These are phyloP conservation scores for Lepidurus arcticus DNA, from an alignment of 1,140 invertebrate species.

Conservation along the genomic window DNA sequence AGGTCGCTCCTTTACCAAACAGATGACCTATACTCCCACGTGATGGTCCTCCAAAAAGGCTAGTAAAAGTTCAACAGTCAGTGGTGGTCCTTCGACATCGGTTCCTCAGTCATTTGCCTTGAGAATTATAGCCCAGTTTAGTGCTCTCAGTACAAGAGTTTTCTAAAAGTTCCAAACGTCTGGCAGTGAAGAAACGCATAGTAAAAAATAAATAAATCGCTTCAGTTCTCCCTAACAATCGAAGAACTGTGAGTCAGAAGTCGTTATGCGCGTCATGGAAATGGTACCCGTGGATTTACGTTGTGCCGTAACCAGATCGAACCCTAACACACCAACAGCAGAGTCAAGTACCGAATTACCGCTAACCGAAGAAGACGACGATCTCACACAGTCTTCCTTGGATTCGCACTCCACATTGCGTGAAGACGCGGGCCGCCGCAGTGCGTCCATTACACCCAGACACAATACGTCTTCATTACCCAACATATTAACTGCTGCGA, in stretches of 20 bases:
- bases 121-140: no score
- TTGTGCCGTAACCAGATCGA: neutral
- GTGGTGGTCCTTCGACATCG: neutral
- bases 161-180: no score
- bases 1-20: neutral
- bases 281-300: slow-evolving; percentile 18
- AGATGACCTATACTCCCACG: slow-evolving; percentile 1
- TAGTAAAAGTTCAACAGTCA: neutral
- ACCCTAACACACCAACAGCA: neutral
- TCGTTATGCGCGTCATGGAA: neutral
- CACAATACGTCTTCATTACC: neutral
- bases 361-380: neutral
- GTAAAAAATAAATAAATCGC: no score
- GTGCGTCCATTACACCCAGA: neutral
- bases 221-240: no score
- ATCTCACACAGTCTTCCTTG: neutral
- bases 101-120: neutral
- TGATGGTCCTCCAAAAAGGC: neutral
- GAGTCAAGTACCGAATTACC: neutral
- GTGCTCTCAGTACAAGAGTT: no score
- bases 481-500: neutral
- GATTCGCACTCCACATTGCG: neutral
- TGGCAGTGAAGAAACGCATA: no score
- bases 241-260: neutral
- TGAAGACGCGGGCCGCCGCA: neutral